Evolutionary conservation across 2,888 invertebrate genomes (phyloP), one percentile per base, ranked within the genome.

Genomic region (Diarsia rubi): DNA sequence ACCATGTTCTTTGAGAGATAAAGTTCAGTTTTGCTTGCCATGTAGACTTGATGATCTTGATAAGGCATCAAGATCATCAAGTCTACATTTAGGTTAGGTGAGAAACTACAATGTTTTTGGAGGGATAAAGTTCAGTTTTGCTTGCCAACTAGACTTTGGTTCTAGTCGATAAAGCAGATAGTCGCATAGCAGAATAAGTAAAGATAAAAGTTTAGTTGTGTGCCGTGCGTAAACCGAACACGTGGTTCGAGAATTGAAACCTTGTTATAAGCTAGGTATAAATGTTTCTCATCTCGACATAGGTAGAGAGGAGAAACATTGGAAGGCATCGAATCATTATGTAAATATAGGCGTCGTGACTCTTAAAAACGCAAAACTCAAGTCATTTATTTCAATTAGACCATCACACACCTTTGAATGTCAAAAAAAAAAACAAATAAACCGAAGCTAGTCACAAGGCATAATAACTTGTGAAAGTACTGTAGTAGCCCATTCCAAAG

Each of bases 91-190:
- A n/a, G n/a, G 99, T 95, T 99, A 99, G 97, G 98, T 98, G 91
- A 92, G 70, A 75, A 62, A 44, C 54, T 12, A 54, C 42, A 6
- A 64, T 78, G 49, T 65, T 1, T 0, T 0, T 31, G 4, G 0
- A 11, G 0, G 0, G 0, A 52, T 81, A 73, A 66, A 16, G 44
- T 66, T 69, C 37, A 59, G 9, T 60, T 19, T 60, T 49, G 12
- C 37, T 6, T n/a, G n/a, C 14, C 12, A n/a, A 0, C 6, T 37
- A 14, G 12, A 54, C 5, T 24, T 54, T 59, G 31, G 19, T 24
- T 37, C 3, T 3, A 57, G 6, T 37, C 2, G 3, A 8, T 59
- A 42, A 37, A 27, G 37, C 21, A 3, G 12, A 37, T n/a, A 59
- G 16, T 72, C 12, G 37, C 19, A 67, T 19, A 19, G 45, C 24